Base-by-base conservation (phyloP, 2,113 vertebrate genomes). In the Mirounga angustirostris region DNA sequence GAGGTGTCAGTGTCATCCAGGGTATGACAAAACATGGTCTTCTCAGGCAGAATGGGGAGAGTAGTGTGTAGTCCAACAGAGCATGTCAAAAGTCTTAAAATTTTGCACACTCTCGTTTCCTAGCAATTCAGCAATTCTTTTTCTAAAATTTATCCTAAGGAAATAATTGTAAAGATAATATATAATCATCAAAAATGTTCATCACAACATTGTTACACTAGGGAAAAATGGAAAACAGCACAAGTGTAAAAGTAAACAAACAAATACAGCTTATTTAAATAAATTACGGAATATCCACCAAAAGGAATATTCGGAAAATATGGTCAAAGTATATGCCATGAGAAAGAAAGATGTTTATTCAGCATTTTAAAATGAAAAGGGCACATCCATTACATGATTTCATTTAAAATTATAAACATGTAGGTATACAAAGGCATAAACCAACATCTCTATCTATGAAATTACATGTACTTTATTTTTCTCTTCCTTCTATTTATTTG, bases 361-460 rank as follows among this genome's bases (percentile, higher is more conserved):
- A 46, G n/a, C 80, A 63, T 95, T 92, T 96, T 94, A 46, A 90
- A 91, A 76, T 21, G 43, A 58, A 74, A 84, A 93, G 13, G 36
- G 4, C 43, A 50, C 22, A 73, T 14, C 56, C 9, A 61, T n/a
- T 36, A 69, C 1, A 9, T 40, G 19, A 46, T 65, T 74, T 81
- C 80, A 81, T 74, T 79, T 83, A 86, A 87, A 94, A 92, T 30
- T 52, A 3, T 21, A 40, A 4, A 30, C 4, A n/a, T 18, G 22
- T 83, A 54, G 6, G 13, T 13, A 52, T n/a, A 87, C 2, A 78
- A 83, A 91, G 40, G 43, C 56, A 69, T 46, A 58, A 80, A 95
- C 73, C 26, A 63, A 85, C 26, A 28, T 0, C 63, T 63, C 40
- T 96, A n/a, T 58, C n/a, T 82, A 73, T 11, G n/a, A 46, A 28